phyloP scores from a whole-genome alignment of 2,888 invertebrate genomes.

The Slavum lentiscoides region DNA sequence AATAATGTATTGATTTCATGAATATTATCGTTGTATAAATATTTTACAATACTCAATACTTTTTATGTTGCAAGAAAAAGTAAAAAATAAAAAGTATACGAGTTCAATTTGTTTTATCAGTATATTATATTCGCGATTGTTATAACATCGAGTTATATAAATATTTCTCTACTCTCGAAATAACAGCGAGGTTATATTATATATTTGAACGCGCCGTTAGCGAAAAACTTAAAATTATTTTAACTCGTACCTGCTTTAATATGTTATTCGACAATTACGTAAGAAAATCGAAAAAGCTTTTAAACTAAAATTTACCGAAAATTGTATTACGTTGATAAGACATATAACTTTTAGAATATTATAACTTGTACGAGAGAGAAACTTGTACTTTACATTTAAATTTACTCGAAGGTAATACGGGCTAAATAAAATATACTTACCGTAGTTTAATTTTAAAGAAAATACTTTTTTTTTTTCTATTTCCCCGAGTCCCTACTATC shows the following conservation, averaged over 20 bases:
- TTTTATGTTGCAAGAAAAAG: too few relatives aligned
- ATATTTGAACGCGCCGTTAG: too few relatives aligned
- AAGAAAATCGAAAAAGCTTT: not conserved
- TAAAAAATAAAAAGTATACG: not conserved
- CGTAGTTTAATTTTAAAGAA: conserved; percentile 1
- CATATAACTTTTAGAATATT: not conserved
- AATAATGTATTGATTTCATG: conserved; percentile 3
- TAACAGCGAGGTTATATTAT: too few relatives aligned
- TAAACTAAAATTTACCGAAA: not conserved
- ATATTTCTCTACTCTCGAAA: too few relatives aligned
- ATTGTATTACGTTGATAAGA: not conserved
- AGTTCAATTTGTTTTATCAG: too few relatives aligned
- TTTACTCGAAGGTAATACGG: not conserved
- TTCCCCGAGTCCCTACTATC: not conserved
- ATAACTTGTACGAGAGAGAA: not conserved
- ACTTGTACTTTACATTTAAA: too few relatives aligned
- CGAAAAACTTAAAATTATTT: too few relatives aligned
- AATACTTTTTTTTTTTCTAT: not conserved
- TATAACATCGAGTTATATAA: too few relatives aligned
- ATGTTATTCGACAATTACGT: not conserved
- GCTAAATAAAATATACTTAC: not conserved
- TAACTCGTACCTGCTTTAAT: not conserved
- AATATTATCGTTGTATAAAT: not conserved
- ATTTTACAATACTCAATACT: too few relatives aligned
- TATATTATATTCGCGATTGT: too few relatives aligned